A percentile compares a stretch with the other conserved stretches of the same genome.
These are phyloP conservation scores for Mus spretus DNA, from an alignment of 2,797 vertebrate species.

Conservation along the genomic window DNA sequence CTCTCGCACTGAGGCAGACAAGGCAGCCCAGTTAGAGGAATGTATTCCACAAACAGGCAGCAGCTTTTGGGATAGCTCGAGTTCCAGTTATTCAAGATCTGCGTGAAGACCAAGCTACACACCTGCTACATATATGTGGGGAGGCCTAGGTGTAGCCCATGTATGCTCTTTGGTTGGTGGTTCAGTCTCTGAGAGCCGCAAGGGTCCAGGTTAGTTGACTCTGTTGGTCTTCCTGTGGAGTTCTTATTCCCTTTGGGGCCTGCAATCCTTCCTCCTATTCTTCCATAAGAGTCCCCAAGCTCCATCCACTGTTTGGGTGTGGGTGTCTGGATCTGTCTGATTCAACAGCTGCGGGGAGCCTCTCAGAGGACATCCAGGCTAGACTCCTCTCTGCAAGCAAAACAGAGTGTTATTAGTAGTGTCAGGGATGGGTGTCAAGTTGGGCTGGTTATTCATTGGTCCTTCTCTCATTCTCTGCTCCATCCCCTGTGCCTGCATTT, in stretches of 20 bases:
- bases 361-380: background rate
- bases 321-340: background rate
- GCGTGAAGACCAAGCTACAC: background rate
- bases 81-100: background rate
- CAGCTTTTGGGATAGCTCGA: background rate
- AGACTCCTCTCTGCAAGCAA: background rate
- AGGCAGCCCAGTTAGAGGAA: background rate
- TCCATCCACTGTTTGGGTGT: background rate
- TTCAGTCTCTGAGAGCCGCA: background rate
- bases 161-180: background rate
- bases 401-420: background rate
- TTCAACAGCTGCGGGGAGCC: background rate
- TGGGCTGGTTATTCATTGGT: background rate
- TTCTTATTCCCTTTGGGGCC: background rate
- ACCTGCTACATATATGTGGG: background rate
- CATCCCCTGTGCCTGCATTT: background rate
- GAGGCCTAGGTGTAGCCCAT: background rate
- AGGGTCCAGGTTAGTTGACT: background rate
- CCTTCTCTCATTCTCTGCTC: background rate
- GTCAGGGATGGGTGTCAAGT: background rate
- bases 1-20: background rate
- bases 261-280: background rate
- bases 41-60: background rate
- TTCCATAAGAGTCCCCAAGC: background rate
- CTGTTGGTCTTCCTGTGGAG: background rate